Evolutionary conservation across 2,888 invertebrate genomes (phyloP).

Genomic region (Halictus ligatus): DNA sequence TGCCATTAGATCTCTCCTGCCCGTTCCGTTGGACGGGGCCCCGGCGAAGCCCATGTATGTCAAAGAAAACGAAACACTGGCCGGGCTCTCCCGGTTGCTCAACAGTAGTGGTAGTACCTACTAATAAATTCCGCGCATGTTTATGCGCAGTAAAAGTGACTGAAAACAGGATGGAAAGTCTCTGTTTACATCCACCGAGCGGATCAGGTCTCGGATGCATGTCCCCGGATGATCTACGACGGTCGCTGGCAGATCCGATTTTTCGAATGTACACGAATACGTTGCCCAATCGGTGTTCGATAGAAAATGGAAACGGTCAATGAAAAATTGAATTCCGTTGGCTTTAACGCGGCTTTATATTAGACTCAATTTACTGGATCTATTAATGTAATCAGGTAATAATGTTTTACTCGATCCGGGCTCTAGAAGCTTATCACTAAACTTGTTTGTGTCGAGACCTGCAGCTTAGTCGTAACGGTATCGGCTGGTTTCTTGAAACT

Average conservation of each 20-base stretch:
- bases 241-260: neutral
- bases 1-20: constrained; percentile 25
- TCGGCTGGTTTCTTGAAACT: neutral
- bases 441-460: neutral
- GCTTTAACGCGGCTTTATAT: neutral
- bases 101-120: constrained; percentile 5
- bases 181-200: neutral
- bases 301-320: neutral
- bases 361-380: neutral
- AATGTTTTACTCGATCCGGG: neutral
- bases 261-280: too few relatives aligned
- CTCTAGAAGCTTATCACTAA: neutral
- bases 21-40: constrained; percentile 13
- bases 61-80: constrained; percentile 34
- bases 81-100: neutral
- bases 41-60: constrained; percentile 27
- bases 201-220: neutral
- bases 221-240: rapidly evolving
- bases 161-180: constrained; percentile 22
- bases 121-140: constrained; percentile 32
- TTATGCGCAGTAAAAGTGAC: constrained; percentile 23
- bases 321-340: neutral
- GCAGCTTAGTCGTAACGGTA: neutral
- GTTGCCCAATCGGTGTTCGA: neutral
- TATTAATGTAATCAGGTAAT: neutral